A percentile compares a stretch with the other conserved stretches of the same genome.
phyloP scores from a whole-genome alignment of 2,797 vertebrate genomes.

The Sparus aurata region DNA sequence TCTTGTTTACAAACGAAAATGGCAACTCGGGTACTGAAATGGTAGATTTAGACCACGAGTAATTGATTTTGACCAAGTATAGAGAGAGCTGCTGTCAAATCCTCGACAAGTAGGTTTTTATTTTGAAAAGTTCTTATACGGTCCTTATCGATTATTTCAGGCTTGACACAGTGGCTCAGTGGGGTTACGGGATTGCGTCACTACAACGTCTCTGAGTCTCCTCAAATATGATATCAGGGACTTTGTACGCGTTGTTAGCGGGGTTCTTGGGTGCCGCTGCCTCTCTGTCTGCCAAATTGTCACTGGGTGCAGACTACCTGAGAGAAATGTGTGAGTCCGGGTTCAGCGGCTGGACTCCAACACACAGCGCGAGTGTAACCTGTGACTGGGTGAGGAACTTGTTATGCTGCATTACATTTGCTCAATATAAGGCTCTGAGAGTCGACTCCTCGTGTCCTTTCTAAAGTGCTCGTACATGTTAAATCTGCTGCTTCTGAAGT shows the following conservation, averaged over 20 bases:
- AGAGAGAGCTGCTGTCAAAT: not conserved
- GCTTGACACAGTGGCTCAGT: too few relatives aligned
- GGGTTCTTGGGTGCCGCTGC: slow-evolving; percentile 87
- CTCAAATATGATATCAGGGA: slow-evolving; percentile 67
- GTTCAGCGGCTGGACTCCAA: slow-evolving; percentile 53
- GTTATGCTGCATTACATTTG: too few relatives aligned
- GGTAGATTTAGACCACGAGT: too few relatives aligned
- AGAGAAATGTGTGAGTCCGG: slow-evolving; percentile 75
- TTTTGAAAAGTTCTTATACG: not conserved
- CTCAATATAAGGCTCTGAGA: too few relatives aligned
- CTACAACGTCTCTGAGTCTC: not conserved
- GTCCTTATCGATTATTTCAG: not conserved
- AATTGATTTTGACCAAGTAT: not conserved
- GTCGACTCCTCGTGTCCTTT: too few relatives aligned
- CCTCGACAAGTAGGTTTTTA: not conserved
- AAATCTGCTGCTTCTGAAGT: too few relatives aligned
- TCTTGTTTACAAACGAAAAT: not conserved
- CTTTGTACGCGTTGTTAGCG: slow-evolving; percentile 80
- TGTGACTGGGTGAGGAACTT: slow-evolving; percentile 81
- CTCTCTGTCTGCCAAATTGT: slow-evolving; percentile 89
- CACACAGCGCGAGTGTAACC: not conserved
- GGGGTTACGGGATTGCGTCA: too few relatives aligned
- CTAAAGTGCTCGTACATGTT: too few relatives aligned
- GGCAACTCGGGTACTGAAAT: too few relatives aligned
- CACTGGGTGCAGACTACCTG: slow-evolving; percentile 84